Conservation (phyloP, 1,140 invertebrate species). For the Ganaspis sp. region DNA sequence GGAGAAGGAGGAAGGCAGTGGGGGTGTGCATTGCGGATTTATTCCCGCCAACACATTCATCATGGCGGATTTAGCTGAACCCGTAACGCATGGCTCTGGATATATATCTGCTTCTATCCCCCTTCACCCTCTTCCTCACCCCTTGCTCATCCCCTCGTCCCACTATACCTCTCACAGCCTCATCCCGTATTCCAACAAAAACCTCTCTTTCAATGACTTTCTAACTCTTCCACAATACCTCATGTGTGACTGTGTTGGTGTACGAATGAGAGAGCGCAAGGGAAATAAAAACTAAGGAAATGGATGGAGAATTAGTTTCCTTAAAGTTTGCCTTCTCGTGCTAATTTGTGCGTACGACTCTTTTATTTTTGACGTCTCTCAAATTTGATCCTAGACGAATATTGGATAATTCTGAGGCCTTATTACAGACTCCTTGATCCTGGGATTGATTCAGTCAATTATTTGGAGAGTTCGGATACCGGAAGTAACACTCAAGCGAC, state of each 20-base stretch:
- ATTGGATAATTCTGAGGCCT: no score
- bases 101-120: slow-evolving; percentile 74
- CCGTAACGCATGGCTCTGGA: slow-evolving; percentile 76
- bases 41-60: slow-evolving; percentile 78
- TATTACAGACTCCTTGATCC: no score
- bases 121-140: slow-evolving; percentile 37
- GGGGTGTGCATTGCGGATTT: slow-evolving; percentile 74
- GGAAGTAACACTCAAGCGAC: no score
- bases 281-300: not conserved
- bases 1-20: slow-evolving; percentile 52
- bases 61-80: slow-evolving; percentile 78
- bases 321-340: not conserved
- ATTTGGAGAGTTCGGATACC: no score
- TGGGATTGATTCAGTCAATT: no score
- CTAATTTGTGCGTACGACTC: not conserved
- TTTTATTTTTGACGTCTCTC: not conserved
- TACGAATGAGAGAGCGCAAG: not conserved
- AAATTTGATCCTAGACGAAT: no score
- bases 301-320: not conserved
- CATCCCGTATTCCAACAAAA: slow-evolving; percentile 50
- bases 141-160: not conserved
- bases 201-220: slow-evolving; percentile 65
- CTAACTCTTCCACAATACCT: slow-evolving; percentile 54
- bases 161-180: slow-evolving; percentile 49
- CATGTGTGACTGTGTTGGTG: not conserved